These are phyloP conservation scores for Aphrophora alni DNA, from an alignment of 2,888 invertebrate species.

Conservation along the genomic window DNA sequence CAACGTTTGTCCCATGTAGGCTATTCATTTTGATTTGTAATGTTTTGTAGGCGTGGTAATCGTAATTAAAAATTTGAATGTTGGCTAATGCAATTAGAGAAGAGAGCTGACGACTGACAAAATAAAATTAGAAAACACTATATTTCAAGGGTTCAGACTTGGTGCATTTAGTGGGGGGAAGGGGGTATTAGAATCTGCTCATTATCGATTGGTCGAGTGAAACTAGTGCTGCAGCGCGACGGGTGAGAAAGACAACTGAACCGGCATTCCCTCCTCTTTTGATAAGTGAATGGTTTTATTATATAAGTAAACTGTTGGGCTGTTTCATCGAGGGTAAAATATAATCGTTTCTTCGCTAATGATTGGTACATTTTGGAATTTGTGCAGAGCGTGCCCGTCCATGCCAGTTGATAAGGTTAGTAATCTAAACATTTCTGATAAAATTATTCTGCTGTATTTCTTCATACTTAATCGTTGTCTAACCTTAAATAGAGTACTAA, in stretches of 20 bases:
- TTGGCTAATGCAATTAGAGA: no score
- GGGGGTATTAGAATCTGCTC: neutral
- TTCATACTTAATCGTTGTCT: no score
- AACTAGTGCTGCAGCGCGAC: neutral
- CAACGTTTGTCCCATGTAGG: no score
- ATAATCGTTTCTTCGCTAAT: conserved; percentile 59
- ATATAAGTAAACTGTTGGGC: neutral
- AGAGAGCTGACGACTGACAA: no score
- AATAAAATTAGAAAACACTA: no score
- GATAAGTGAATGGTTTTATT: neutral
- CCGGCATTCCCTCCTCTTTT: neutral
- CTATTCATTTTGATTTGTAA: no score
- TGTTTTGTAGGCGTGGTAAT: no score
- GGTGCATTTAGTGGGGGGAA: neutral
- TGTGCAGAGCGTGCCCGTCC: conserved; percentile 96
- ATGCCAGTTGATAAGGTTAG: conserved; percentile 95
- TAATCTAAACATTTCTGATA: no score
- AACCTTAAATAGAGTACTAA: no score
- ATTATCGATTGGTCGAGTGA: neutral
- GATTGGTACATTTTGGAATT: conserved; percentile 97
- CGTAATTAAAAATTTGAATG: no score
- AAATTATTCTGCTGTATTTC: no score
- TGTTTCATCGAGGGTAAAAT: neutral
- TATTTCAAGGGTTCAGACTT: neutral
- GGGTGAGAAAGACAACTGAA: neutral